Percentiles rank a stretch among this genome's conserved stretches.
Evolutionary conservation across 2,888 invertebrate species (phyloP).

Genomic region (Axea sp.): DNA sequence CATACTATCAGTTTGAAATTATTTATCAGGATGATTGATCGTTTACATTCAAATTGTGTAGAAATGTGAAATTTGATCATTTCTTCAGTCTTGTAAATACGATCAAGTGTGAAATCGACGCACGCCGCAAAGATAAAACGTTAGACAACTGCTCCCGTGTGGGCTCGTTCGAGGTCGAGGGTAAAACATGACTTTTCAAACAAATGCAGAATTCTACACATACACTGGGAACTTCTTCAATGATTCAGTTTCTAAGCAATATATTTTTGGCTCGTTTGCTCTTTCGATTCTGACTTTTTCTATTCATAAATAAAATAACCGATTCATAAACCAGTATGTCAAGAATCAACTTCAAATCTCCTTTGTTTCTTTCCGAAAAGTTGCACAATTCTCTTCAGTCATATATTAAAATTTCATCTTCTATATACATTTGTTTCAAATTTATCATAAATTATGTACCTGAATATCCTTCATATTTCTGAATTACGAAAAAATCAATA

Average conservation of each 20-base stretch:
- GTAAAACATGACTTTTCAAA: slow-evolving; percentile 11
- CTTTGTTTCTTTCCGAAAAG: not conserved
- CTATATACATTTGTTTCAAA: not conserved
- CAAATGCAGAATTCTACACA: slow-evolving; percentile 25
- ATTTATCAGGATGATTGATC: slow-evolving; percentile 12
- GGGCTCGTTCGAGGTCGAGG: slow-evolving; percentile 8
- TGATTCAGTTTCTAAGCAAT: slow-evolving; percentile 35
- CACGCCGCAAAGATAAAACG: slow-evolving; percentile 40
- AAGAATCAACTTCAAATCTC: not conserved
- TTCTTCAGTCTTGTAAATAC: slow-evolving; percentile 40
- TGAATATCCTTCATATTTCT: not conserved
- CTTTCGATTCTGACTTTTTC: slow-evolving; percentile 2
- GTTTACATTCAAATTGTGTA: slow-evolving; percentile 24
- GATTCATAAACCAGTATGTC: slow-evolving; percentile 11
- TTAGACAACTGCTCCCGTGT: slow-evolving; percentile 43
- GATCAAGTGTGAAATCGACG: slow-evolving; percentile 45
- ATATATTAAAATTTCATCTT: not conserved
- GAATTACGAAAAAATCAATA: slow-evolving; percentile 5
- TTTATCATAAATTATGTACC: not conserved
- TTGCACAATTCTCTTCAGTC: not conserved
- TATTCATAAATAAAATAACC: slow-evolving; percentile 13
- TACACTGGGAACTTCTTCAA: slow-evolving; percentile 25
- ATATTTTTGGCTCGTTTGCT: slow-evolving; percentile 23
- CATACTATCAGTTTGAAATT: slow-evolving; percentile 6
- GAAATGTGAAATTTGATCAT: slow-evolving; percentile 24